Conservation (phyloP, 1,140 invertebrate genomes). For the Papilio helenus region DNA sequence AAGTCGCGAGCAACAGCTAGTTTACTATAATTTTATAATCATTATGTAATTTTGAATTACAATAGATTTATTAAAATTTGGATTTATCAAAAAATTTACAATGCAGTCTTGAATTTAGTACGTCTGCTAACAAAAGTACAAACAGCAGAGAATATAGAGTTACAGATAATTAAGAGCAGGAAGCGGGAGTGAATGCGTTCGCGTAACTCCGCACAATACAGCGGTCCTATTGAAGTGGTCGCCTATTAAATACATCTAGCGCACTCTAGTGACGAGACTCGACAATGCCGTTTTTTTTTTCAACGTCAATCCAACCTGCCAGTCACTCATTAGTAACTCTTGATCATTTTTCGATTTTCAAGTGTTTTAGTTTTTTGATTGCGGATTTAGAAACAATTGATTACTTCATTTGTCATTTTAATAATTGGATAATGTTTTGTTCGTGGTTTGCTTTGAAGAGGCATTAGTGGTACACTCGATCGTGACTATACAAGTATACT, state of each 20-base stretch:
- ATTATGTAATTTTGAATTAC: no score
- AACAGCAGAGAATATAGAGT: constrained; percentile 42
- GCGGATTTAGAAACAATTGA: constrained; percentile 20
- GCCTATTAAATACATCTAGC: constrained; percentile 39
- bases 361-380: constrained; percentile 17
- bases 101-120: constrained; percentile 42
- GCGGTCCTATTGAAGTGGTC: constrained; percentile 39
- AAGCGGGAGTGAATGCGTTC: constrained; percentile 41
- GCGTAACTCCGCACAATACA: constrained; percentile 45
- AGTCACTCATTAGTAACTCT: constrained; percentile 37
- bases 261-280: constrained; percentile 34
- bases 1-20: no score
- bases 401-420: not conserved
- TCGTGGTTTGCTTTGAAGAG: not conserved
- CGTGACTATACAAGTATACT: not conserved
- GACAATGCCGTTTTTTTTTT: constrained; percentile 33
- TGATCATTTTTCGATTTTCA: constrained; percentile 15
- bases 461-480: not conserved
- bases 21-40: no score
- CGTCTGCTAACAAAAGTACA: constrained; percentile 30
- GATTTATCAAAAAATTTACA: not conserved
- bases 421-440: constrained; percentile 1
- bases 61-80: no score
- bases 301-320: constrained; percentile 12
- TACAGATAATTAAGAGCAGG: constrained; percentile 50